A percentile compares a stretch with the other conserved stretches of the same genome.
Conservation (phyloP, 2,888 invertebrate genomes). For the Latheticus oryzae region DNA sequence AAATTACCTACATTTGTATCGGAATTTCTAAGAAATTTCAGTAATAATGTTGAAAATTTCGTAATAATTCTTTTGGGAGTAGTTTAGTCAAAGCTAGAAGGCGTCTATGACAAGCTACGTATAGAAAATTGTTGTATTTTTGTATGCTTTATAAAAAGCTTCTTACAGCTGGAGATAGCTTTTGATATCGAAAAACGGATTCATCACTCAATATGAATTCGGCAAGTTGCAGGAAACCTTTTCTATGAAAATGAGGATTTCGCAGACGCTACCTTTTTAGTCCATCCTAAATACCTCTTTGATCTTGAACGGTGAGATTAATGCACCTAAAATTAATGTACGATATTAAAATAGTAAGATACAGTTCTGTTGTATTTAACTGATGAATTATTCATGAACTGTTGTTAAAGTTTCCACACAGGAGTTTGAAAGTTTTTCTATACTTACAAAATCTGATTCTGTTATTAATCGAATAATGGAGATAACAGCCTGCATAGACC, state of each 20-base stretch:
- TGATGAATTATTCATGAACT: too few species aligned
- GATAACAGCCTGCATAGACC: conserved; percentile 39
- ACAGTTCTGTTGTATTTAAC: too few species aligned
- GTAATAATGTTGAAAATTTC: too few species aligned
- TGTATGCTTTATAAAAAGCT: conserved; percentile 26
- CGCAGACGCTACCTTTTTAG: conserved; percentile 24
- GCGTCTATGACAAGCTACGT: conserved; percentile 26
- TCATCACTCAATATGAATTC: conserved; percentile 38
- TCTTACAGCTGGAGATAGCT: conserved; percentile 32
- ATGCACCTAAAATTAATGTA: conserved; percentile 23
- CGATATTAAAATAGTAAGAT: conserved; percentile 6
- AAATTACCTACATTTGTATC: too few species aligned
- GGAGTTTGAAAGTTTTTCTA: too few species aligned
- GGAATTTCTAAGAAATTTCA: too few species aligned
- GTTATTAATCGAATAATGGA: conserved; percentile 40
- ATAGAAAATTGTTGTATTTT: conserved; percentile 33
- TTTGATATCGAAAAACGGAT: conserved; percentile 37
- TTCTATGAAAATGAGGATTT: conserved; percentile 33
- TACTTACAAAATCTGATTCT: conserved; percentile 14
- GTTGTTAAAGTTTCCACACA: too few species aligned
- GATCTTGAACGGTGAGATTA: conserved; percentile 12
- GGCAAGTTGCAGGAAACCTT: conserved; percentile 33
- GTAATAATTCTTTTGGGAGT: too few species aligned
- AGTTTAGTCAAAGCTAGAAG: conserved; percentile 18
- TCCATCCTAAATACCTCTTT: conserved; percentile 28